Conservation (phyloP, 2,888 invertebrate genomes). For the Tenthredo scrophulariae region DNA sequence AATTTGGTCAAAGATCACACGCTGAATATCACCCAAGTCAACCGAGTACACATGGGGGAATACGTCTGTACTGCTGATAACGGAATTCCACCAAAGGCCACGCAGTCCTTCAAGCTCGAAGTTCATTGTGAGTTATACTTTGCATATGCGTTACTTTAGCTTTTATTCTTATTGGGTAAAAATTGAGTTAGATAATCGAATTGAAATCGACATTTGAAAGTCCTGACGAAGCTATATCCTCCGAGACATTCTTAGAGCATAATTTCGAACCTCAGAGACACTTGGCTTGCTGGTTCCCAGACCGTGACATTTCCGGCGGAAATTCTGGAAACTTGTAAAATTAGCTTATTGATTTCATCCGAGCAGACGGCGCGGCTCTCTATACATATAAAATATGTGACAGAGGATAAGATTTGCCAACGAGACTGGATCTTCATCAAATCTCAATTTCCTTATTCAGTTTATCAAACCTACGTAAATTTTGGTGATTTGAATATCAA, state of each 20-base stretch:
- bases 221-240: neutral
- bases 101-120: constrained; percentile 90
- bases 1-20: constrained; percentile 78
- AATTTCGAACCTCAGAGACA: neutral
- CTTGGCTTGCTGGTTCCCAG: neutral
- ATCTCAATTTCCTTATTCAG: neutral
- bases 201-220: constrained; percentile 36
- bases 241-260: neutral
- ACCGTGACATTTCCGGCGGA: constrained; percentile 33
- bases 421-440: constrained; percentile 1
- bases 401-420: neutral
- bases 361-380: neutral
- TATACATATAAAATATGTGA: neutral
- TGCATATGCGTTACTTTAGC: neutral
- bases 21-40: constrained; percentile 88
- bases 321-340: constrained; percentile 40
- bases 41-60: constrained; percentile 87
- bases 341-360: constrained; percentile 30
- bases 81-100: constrained; percentile 91
- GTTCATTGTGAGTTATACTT: constrained; percentile 89
- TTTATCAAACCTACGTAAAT: neutral
- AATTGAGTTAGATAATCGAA: constrained; percentile 28
- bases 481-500: neutral
- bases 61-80: constrained; percentile 91
- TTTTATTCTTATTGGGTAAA: neutral